phyloP scores from a whole-genome alignment of 1,140 invertebrate genomes.

The Drosophila fuyamai region DNA sequence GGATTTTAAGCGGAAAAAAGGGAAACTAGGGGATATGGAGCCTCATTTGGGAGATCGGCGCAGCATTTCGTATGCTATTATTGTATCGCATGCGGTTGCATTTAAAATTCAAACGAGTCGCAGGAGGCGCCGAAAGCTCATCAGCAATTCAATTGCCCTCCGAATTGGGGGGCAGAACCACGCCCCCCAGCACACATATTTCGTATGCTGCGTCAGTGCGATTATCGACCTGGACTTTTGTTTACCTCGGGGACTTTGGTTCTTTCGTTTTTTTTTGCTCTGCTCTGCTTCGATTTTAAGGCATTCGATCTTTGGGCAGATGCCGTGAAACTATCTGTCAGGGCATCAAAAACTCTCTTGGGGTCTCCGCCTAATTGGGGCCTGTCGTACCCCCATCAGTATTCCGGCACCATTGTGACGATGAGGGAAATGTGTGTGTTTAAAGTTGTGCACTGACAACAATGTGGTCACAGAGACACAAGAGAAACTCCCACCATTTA shows the following conservation, averaged over 20 bases:
- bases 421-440: slow-evolving; percentile 54
- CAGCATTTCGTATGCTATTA: slow-evolving; percentile 76
- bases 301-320: slow-evolving; percentile 33
- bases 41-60: slow-evolving; percentile 55
- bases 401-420: slow-evolving; percentile 22
- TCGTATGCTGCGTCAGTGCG: slow-evolving; percentile 62
- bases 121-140: slow-evolving; percentile 69
- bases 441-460: slow-evolving; percentile 63
- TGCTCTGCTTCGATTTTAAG: slow-evolving; percentile 7
- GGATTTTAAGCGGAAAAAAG: background rate
- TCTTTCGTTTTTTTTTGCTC: background rate
- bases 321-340: slow-evolving; percentile 26
- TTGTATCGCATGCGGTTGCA: slow-evolving; percentile 72
- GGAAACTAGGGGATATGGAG: background rate
- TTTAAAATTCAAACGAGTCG: slow-evolving; percentile 72
- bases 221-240: slow-evolving; percentile 54
- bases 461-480: slow-evolving; percentile 53
- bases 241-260: slow-evolving; percentile 22
- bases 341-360: slow-evolving; percentile 18
- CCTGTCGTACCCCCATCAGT: slow-evolving; percentile 45
- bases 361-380: slow-evolving; percentile 45
- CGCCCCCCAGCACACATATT: slow-evolving; percentile 42
- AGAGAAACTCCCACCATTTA: slow-evolving; percentile 55
- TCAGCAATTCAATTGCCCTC: slow-evolving; percentile 77
- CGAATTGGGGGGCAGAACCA: background rate